Conservation (phyloP, 2,797 vertebrate species). For the Rachycentron canadum region DNA sequence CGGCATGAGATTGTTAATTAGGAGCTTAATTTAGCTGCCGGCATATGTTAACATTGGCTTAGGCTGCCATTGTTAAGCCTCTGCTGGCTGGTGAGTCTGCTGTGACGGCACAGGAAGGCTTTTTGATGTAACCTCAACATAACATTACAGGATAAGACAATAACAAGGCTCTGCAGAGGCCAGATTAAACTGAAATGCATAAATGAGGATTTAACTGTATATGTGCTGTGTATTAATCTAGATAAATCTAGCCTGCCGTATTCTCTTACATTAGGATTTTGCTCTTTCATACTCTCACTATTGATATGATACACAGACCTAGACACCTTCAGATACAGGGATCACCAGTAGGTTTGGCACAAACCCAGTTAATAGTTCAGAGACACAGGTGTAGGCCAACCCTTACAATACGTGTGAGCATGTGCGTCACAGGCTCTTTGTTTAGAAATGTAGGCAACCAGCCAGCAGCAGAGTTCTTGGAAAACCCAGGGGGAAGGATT, state of each 20-base stretch:
- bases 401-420: constrained; percentile 54
- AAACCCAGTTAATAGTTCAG: constrained; percentile 55
- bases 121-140: constrained; percentile 66
- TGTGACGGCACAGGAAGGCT: constrained; percentile 65
- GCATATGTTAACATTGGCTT: constrained; percentile 87
- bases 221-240: not conserved
- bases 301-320: constrained; percentile 12
- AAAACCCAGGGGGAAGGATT: constrained; percentile 65
- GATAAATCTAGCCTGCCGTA: not conserved
- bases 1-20: constrained; percentile 85
- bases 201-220: not conserved
- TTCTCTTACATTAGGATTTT: constrained; percentile 8
- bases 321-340: constrained; percentile 33
- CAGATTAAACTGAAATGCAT: constrained; percentile 13
- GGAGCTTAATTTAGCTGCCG: constrained; percentile 87
- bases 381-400: constrained; percentile 76
- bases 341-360: constrained; percentile 59
- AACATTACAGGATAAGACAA: constrained; percentile 49
- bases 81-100: constrained; percentile 64
- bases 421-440: constrained; percentile 76
- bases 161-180: constrained; percentile 22
- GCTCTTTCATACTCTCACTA: constrained; percentile 9
- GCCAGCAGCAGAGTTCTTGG: constrained; percentile 75
- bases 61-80: constrained; percentile 78
- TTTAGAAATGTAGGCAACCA: constrained; percentile 77